phyloP scores from a whole-genome alignment of 1,140 invertebrate genomes.

The Lepidurus couesii region DNA sequence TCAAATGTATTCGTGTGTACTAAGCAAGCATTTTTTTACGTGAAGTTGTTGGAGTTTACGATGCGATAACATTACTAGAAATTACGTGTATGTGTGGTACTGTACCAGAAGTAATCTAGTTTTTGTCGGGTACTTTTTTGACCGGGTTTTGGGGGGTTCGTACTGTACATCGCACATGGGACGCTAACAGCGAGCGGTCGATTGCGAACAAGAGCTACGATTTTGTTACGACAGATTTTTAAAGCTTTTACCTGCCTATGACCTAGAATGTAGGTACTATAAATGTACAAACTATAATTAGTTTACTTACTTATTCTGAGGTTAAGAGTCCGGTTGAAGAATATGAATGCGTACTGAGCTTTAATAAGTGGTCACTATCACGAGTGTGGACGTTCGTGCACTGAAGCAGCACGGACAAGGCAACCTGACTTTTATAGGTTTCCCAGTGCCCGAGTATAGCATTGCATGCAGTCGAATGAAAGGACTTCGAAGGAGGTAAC shows the following conservation, averaged over 20 bases:
- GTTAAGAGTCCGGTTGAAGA: too few species aligned
- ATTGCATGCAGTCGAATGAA: background rate
- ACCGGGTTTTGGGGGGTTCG: background rate
- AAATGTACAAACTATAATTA: too few species aligned
- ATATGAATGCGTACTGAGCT: background rate
- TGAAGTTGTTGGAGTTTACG: too few species aligned
- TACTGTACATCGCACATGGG: too few species aligned
- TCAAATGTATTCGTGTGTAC: too few species aligned
- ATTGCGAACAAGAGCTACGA: background rate
- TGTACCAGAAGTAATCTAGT: too few species aligned
- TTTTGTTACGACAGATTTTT: background rate
- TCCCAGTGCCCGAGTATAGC: background rate
- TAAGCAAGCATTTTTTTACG: too few species aligned
- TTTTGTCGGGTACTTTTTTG: background rate
- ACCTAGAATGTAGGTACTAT: background rate
- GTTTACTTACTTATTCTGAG: too few species aligned
- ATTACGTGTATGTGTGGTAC: too few species aligned
- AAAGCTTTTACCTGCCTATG: background rate
- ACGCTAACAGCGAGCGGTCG: too few species aligned
- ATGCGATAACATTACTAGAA: too few species aligned
- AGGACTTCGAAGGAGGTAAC: background rate
- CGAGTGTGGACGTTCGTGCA: constrained; percentile 17
- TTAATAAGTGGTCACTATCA: background rate
- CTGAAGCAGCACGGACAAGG: background rate
- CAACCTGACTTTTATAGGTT: constrained; percentile 12